Evolutionary conservation across 2,888 invertebrate genomes (phyloP), one percentile per base, ranked within the genome.

Genomic region (Melolontha melolontha): DNA sequence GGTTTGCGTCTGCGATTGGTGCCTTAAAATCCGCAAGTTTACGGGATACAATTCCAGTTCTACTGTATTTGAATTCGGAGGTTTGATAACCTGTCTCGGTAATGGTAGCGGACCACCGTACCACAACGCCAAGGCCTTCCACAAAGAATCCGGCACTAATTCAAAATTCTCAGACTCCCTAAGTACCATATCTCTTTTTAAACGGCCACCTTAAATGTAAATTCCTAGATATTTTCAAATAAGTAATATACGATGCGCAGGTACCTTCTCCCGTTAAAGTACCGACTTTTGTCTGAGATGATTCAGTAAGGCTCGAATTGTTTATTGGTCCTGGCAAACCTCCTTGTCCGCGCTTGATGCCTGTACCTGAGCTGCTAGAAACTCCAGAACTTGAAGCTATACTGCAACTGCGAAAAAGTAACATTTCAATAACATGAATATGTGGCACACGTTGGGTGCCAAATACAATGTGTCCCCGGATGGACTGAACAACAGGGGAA

Each of bases 91-190:
- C 85, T 92, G 93, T 75, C 95, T 82, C 0, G 95, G 95, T 72
- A 95, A 84, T 5, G 94, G 91, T 69, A 90, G 83, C 2, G 91
- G 91, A 8, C 91, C 90, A 22, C 93, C 92, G 55, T 89, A 88
- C 96, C 96, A 96, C 72, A 90, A 88, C 70, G 91, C 90, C 11
- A 96, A 82, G 0, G 95, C 95, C 71, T 93, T 90, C 96, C 96
- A 96, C 73, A 96, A 84, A 50, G 92, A 90, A 78, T 94, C 94
- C 1, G 95, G 95, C 57, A 96, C 87, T 52, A 95, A 85, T 84
- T 94, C 93, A 85, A 94, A 96, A 86, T 96, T 95, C 68, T 91
- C 86, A 73, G 90, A 91, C 79, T 92, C 90, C n/a, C 89, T 88
- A 67, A 95, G 84, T 42, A 92, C 88, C 27, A 88, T 87, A 82